Evolutionary conservation across 2,113 vertebrate species (phyloP), one percentile per base, ranked within the genome.

Genomic region (Gymnobelideus leadbeateri): DNA sequence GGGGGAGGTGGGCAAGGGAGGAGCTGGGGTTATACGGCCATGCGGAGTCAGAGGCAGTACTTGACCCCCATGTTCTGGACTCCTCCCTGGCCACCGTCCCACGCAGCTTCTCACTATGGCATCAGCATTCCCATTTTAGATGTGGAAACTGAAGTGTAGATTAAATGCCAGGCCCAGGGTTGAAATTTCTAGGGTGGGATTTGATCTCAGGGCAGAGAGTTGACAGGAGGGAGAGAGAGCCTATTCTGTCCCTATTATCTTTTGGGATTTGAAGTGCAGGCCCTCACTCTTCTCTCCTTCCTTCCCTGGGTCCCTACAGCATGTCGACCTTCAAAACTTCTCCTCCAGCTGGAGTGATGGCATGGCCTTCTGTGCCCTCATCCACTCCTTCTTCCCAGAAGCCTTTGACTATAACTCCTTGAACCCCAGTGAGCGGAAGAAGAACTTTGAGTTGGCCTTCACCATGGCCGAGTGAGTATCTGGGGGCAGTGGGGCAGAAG

Each of bases 291-390:
- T 54, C 95, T 96, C 46, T 0, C 14, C 23, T 2, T 95, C 61
- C 31, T 21, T 96, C n/a, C 25, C 14, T 1, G 61, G 31, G 55
- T 47, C 23, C 50, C 61, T 43, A 3, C 97, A 99, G 99, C 99
- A 99, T 92, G 98, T 99, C 89, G 99, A 99, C 97, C 99, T 99
- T 92, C 99, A 99, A 98, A 99, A 99, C 98, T 99, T 99, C 98
- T 99, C 99, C 3, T 99, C 99, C 92, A 99, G 99, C 97, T 99
- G 99, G 99, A 99, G 98, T 0, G 99, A 99, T 1, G 99, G 99
- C 6, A 99, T 99, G 99, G 99, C 99, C 8, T 99, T 99, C 98
- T 99, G 99, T 0, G 99, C 99, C 57, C 98, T 99, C 46, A 99
- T 99, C 28, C 99, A 99, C 98, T 99, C 99, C 5, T 99, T 99